Percentiles rank a stretch among this genome's conserved stretches.
Conservation (phyloP, 2,888 invertebrate genomes). For the Stenotaenia linearis region DNA sequence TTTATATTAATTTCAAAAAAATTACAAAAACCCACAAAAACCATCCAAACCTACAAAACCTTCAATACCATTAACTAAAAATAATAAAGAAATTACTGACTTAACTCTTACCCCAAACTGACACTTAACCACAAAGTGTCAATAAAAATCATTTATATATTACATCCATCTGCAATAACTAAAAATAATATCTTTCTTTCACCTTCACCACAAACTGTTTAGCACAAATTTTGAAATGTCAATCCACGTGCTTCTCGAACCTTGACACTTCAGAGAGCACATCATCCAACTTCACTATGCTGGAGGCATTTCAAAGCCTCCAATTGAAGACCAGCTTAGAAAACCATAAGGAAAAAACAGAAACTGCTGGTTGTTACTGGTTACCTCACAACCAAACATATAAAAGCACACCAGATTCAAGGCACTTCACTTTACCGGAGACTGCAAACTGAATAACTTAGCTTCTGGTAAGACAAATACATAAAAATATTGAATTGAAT, state of each 20-base stretch:
- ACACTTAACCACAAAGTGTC: no score
- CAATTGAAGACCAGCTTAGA: not conserved
- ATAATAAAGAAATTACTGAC: no score
- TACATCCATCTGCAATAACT: no score
- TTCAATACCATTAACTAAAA: no score
- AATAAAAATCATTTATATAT: no score
- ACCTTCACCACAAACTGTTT: no score
- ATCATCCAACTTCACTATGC: not conserved
- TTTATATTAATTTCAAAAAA: no score
- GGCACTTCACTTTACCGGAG: not conserved
- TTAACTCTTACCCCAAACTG: no score
- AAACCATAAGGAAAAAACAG: not conserved
- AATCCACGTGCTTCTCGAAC: not conserved
- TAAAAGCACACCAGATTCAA: not conserved
- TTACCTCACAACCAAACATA: not conserved
- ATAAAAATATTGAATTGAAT: not conserved
- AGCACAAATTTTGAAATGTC: not conserved
- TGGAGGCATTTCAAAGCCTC: not conserved
- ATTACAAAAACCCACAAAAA: no score
- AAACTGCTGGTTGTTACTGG: slow-evolving; percentile 3
- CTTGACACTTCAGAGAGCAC: not conserved
- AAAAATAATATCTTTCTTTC: no score
- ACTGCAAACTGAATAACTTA: not conserved
- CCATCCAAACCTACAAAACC: no score
- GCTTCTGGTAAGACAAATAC: not conserved